Conservation (phyloP, 2,797 vertebrate species). For the Sebastes miniatus region DNA sequence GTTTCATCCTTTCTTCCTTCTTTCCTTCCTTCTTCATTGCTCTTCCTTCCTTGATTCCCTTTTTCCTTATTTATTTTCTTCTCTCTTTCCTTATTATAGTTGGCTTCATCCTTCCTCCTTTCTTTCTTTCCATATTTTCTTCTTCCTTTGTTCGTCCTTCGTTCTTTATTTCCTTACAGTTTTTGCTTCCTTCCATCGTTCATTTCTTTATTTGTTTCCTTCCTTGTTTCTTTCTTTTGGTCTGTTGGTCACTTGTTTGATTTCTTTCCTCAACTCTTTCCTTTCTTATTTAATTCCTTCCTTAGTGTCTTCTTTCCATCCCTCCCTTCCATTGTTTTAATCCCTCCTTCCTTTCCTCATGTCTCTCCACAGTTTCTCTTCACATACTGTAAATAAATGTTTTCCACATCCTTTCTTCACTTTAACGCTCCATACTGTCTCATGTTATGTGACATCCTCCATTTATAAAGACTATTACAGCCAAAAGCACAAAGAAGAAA, state of each 20-base stretch:
- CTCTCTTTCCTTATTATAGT: neutral
- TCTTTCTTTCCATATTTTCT: neutral
- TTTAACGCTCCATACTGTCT: neutral
- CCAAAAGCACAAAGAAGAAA: slow-evolving; percentile 13
- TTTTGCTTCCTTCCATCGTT: neutral
- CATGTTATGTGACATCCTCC: slow-evolving; percentile 15
- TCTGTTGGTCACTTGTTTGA: neutral
- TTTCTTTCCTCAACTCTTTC: neutral
- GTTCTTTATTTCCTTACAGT: no score
- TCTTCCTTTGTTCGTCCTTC: neutral
- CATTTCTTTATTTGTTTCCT: neutral
- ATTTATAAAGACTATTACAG: neutral
- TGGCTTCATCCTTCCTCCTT: neutral
- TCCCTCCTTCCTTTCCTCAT: neutral
- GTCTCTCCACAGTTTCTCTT: neutral
- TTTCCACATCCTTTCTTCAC: neutral
- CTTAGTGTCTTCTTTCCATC: neutral
- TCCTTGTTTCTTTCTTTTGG: neutral
- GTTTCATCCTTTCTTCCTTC: no score
- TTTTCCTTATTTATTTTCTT: no score
- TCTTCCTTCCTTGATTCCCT: neutral
- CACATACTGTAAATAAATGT: neutral
- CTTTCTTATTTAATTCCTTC: neutral
- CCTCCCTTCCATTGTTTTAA: neutral
- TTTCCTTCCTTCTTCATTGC: no score